Evolutionary conservation across 1,140 invertebrate genomes (phyloP).

Genomic region (Bombus fervidus): DNA sequence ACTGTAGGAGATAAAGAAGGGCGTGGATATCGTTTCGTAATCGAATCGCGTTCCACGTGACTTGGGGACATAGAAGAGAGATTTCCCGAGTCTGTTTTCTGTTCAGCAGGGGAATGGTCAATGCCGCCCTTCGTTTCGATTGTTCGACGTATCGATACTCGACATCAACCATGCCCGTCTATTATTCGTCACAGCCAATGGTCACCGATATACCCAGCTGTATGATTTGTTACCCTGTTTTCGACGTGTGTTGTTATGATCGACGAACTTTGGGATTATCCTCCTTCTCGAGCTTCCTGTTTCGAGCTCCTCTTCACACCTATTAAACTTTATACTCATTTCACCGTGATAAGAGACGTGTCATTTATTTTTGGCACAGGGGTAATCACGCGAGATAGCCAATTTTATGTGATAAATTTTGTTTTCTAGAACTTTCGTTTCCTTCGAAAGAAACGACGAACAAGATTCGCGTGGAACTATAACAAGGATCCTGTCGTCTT

Average conservation of each 20-base stretch:
- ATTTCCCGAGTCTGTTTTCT: conserved; percentile 66
- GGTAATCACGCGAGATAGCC: background rate
- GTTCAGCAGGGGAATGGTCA: conserved; percentile 40
- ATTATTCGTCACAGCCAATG: conserved; percentile 79
- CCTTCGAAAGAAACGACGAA: too few species aligned
- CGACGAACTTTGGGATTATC: conserved; percentile 40
- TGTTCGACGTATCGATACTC: conserved; percentile 76
- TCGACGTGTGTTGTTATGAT: conserved; percentile 68
- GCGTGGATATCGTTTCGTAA: conserved; percentile 75
- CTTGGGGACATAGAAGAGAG: conserved; percentile 54
- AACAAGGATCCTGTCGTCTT: too few species aligned
- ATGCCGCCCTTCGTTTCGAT: conserved; percentile 75
- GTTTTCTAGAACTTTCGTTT: background rate
- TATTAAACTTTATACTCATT: conserved; percentile 2
- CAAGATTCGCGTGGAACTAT: too few species aligned
- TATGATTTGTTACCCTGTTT: conserved; percentile 79
- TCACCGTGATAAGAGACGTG: background rate
- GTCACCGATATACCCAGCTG: conserved; percentile 60
- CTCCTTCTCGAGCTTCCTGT: conserved; percentile 9
- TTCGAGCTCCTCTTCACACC: background rate
- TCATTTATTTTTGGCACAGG: background rate
- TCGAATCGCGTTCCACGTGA: conserved; percentile 73
- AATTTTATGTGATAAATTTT: background rate
- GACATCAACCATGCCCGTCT: conserved; percentile 75
- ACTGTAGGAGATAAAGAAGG: conserved; percentile 38